These are phyloP conservation scores for Drosophila kambysellisi DNA, from an alignment of 2,888 invertebrate species.

Conservation along the genomic window DNA sequence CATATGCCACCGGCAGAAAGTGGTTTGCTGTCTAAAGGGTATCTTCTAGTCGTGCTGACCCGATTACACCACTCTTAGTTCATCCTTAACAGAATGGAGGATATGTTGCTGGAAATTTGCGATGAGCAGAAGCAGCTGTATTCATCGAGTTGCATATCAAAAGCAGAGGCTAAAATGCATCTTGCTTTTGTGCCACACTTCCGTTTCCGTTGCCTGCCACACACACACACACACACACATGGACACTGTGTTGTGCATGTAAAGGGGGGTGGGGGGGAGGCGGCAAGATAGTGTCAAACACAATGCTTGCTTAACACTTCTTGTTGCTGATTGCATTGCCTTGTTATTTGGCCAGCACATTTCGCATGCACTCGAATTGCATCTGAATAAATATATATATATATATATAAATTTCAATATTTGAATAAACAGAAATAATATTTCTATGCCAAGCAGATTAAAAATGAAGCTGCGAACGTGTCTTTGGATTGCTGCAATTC, in stretches of 20 bases:
- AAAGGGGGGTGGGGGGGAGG: neutral
- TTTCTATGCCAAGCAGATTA: slow-evolving; percentile 30
- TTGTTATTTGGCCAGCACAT: slow-evolving; percentile 68
- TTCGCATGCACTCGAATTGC: slow-evolving; percentile 24
- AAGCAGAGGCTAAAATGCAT: slow-evolving; percentile 70
- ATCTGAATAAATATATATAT: slow-evolving; percentile 58
- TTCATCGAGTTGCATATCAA: slow-evolving; percentile 64
- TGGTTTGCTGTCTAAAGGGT: neutral
- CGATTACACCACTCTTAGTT: neutral
- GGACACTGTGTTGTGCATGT: neutral
- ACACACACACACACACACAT: neutral
- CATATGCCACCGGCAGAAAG: neutral
- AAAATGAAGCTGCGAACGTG: slow-evolving; percentile 56
- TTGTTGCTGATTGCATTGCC: slow-evolving; percentile 70
- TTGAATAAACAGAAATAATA: slow-evolving; percentile 41
- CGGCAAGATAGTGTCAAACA: slow-evolving; percentile 67
- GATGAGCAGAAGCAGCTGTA: slow-evolving; percentile 38
- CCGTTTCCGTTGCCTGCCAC: slow-evolving; percentile 54
- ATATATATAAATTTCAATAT: slow-evolving; percentile 51
- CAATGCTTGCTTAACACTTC: slow-evolving; percentile 78
- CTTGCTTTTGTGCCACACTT: slow-evolving; percentile 66
- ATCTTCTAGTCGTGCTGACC: neutral
- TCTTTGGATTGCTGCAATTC: slow-evolving; percentile 59
- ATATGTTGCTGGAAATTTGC: slow-evolving; percentile 25
- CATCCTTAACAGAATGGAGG: neutral